These are phyloP conservation scores for Mythimna albipuncta DNA, from an alignment of 2,888 invertebrate species.

Conservation along the genomic window DNA sequence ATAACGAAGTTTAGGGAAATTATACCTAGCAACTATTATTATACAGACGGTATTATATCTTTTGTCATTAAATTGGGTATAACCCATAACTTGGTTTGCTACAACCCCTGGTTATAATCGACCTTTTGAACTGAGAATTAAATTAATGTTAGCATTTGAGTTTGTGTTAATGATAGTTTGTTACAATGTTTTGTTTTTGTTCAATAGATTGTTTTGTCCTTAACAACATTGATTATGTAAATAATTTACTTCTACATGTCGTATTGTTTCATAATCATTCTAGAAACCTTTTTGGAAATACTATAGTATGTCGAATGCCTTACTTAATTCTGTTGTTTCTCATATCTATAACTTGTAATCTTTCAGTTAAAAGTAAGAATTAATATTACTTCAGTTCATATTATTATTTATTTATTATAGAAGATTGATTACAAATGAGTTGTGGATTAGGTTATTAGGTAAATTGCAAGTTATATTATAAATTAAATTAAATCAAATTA, in stretches of 20 bases:
- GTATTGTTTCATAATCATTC: neutral
- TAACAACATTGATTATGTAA: no score
- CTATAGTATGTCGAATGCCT: neutral
- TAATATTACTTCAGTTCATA: no score
- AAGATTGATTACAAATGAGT: no score
- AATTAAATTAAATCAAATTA: no score
- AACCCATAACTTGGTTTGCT: conserved; percentile 24
- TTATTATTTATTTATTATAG: no score
- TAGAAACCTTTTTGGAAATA: neutral
- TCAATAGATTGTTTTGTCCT: neutral
- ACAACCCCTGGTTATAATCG: conserved; percentile 19
- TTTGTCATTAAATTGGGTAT: conserved; percentile 13
- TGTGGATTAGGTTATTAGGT: no score
- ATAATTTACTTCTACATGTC: neutral
- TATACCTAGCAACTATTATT: conserved; percentile 5
- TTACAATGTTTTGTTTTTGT: conserved; percentile 23
- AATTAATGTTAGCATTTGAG: conserved; percentile 25
- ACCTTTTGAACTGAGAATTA: conserved; percentile 26
- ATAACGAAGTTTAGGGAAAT: neutral
- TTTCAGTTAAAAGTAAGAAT: no score
- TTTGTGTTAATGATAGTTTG: conserved; percentile 25
- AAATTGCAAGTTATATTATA: no score
- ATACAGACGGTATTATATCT: conserved; percentile 9
- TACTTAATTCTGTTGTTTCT: no score
- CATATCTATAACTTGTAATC: no score